Percentiles rank a stretch among this genome's conserved stretches.
These are phyloP conservation scores for Nerophis ophidion DNA, from an alignment of 2,113 vertebrate species.

Conservation along the genomic window DNA sequence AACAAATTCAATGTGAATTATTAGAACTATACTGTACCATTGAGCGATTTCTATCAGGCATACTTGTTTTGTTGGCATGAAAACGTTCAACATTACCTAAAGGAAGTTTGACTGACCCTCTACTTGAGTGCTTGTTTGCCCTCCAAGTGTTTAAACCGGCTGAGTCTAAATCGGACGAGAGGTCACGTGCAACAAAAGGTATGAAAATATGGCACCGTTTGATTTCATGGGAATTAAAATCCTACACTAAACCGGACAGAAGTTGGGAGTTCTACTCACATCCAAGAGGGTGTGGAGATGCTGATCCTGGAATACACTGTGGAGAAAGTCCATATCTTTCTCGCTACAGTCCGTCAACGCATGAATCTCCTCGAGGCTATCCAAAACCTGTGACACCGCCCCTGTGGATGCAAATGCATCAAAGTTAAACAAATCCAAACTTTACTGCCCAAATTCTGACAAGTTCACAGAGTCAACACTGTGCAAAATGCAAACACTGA, in stretches of 20 bases:
- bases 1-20: too few species aligned
- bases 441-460: not conserved
- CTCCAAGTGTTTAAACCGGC: too few species aligned
- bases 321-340: slow-evolving; percentile 98
- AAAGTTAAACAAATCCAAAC: not conserved
- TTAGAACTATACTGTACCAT: too few species aligned
- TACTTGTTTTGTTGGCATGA: too few species aligned
- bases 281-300: slow-evolving; percentile 97
- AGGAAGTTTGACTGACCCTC: too few species aligned
- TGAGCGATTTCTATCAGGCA: too few species aligned
- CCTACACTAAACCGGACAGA: not conserved
- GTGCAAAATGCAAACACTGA: slow-evolving; percentile 20
- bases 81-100: too few species aligned
- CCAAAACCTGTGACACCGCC: slow-evolving; percentile 97
- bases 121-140: too few species aligned
- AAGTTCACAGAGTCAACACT: slow-evolving; percentile 27
- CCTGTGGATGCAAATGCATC: slow-evolving; percentile 53
- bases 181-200: too few species aligned
- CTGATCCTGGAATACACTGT: slow-evolving; percentile 98
- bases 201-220: too few species aligned
- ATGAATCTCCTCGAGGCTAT: slow-evolving; percentile 98
- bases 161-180: too few species aligned
- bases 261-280: slow-evolving; percentile 71
- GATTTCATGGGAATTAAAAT: too few species aligned
- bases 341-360: slow-evolving; percentile 98